A percentile compares a stretch with the other conserved stretches of the same genome.
Evolutionary conservation across 2,888 invertebrate genomes (phyloP).

Genomic region (Tethea ocularis): DNA sequence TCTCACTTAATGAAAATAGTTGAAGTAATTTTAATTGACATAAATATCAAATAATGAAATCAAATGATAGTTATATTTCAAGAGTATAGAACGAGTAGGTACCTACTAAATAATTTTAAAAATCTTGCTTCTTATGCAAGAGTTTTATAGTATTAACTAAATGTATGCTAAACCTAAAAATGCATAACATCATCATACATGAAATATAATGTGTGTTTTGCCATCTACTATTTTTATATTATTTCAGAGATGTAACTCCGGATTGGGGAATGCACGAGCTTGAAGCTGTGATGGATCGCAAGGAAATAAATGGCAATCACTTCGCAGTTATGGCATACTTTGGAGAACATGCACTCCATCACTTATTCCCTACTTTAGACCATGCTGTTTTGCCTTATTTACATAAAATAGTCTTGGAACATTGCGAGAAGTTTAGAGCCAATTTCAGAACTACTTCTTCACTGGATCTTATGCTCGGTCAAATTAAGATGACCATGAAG

Average conservation of each 20-base stretch:
- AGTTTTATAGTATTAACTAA: too few species aligned
- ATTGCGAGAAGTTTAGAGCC: slow-evolving; percentile 85
- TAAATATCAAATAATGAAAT: too few species aligned
- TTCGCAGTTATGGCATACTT: slow-evolving; percentile 88
- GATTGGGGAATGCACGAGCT: slow-evolving; percentile 92
- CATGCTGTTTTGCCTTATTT: slow-evolving; percentile 87
- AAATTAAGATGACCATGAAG: slow-evolving; percentile 58
- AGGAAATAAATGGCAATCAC: slow-evolving; percentile 85
- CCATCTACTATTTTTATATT: not conserved
- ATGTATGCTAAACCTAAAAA: too few species aligned
- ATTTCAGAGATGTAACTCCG: slow-evolving; percentile 66
- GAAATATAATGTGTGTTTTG: not conserved
- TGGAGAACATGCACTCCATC: slow-evolving; percentile 91
- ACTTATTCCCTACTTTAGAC: slow-evolving; percentile 91
- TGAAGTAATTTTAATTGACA: too few species aligned
- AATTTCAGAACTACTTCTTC: slow-evolving; percentile 67
- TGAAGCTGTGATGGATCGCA: slow-evolving; percentile 89
- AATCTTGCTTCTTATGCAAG: too few species aligned
- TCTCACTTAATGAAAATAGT: too few species aligned
- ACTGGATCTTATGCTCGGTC: slow-evolving; percentile 64
- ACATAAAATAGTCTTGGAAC: slow-evolving; percentile 84
- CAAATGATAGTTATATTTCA: too few species aligned
- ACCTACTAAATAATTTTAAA: too few species aligned
- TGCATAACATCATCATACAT: too few species aligned
- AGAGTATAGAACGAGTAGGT: too few species aligned